phyloP scores from a whole-genome alignment of 2,797 vertebrate genomes.

The Myotis myotis region DNA sequence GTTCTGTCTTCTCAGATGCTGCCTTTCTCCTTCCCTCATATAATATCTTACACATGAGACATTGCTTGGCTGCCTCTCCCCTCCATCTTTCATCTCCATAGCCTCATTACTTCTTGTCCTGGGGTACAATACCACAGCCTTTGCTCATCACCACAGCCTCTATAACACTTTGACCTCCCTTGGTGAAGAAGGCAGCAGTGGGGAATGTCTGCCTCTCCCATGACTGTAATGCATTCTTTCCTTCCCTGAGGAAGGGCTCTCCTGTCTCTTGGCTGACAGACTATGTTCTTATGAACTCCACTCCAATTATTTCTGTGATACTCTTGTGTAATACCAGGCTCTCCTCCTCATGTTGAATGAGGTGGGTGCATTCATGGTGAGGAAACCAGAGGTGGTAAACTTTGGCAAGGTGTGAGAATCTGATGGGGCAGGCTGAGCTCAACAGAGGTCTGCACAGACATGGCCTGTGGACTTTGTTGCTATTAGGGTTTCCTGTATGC shows the following conservation, averaged over 20 bases:
- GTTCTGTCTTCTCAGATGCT: slow-evolving; percentile 39
- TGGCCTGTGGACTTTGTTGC: not conserved
- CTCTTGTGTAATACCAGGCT: slow-evolving; percentile 40
- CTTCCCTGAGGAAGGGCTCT: slow-evolving; percentile 10
- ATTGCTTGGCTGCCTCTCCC: slow-evolving; percentile 40
- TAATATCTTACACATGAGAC: slow-evolving; percentile 60
- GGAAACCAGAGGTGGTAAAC: slow-evolving; percentile 6
- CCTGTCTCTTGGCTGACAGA: slow-evolving; percentile 43
- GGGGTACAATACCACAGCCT: slow-evolving; percentile 42
- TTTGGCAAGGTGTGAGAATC: not conserved
- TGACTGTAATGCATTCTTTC: slow-evolving; percentile 29
- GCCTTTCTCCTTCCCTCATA: not conserved
- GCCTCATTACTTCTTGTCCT: slow-evolving; percentile 69
- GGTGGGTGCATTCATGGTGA: not conserved
- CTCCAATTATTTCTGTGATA: slow-evolving; percentile 31
- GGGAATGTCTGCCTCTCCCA: slow-evolving; percentile 12
- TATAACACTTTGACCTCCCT: slow-evolving; percentile 48
- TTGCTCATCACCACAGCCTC: slow-evolving; percentile 33
- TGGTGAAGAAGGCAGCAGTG: slow-evolving; percentile 9
- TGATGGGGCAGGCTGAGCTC: not conserved
- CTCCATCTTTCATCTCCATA: slow-evolving; percentile 59
- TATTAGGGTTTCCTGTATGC: not conserved
- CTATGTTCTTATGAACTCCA: slow-evolving; percentile 9
- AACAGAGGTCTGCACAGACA: not conserved
- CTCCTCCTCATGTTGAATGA: not conserved